Evolutionary conservation across 2,888 invertebrate species (phyloP).

Genomic region (Trissolcus brochymenae): DNA sequence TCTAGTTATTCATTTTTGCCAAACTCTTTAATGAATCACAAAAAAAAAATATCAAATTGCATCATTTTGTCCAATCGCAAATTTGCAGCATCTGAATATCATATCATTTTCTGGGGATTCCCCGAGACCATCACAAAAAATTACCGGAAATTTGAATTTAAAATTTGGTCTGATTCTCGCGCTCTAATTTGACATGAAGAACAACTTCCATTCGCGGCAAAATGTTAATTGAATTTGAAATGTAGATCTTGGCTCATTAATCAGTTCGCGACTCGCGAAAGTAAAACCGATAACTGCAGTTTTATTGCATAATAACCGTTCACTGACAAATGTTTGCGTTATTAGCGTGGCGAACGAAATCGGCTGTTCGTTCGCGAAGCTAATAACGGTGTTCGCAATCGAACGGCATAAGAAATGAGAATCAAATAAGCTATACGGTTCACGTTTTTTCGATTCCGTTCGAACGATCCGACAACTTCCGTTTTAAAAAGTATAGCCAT

Average conservation of each 20-base stretch:
- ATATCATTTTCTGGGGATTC: too few relatives aligned
- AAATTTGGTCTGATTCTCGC: conserved; percentile 2
- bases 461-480: conserved; percentile 38
- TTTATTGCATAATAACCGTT: conserved; percentile 34
- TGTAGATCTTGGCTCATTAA: conserved; percentile 17
- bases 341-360: conserved; percentile 32
- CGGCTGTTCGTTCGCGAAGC: conserved; percentile 36
- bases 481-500: conserved; percentile 21
- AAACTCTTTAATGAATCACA: too few relatives aligned
- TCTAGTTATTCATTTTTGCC: too few relatives aligned
- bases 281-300: conserved; percentile 33
- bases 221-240: too few relatives aligned
- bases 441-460: conserved; percentile 36
- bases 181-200: conserved; percentile 6
- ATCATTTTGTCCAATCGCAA: too few relatives aligned
- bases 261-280: conserved; percentile 17
- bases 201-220: background rate
- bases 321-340: conserved; percentile 21
- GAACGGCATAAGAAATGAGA: conserved; percentile 50
- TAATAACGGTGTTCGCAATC: conserved; percentile 36
- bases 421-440: conserved; percentile 28
- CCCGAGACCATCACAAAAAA: too few relatives aligned
- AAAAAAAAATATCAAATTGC: too few relatives aligned
- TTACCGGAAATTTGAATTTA: too few relatives aligned
- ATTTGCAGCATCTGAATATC: too few relatives aligned